Evolutionary conservation across 2,797 vertebrate species (phyloP).

Genomic region (Macrochelys suwanniensis): DNA sequence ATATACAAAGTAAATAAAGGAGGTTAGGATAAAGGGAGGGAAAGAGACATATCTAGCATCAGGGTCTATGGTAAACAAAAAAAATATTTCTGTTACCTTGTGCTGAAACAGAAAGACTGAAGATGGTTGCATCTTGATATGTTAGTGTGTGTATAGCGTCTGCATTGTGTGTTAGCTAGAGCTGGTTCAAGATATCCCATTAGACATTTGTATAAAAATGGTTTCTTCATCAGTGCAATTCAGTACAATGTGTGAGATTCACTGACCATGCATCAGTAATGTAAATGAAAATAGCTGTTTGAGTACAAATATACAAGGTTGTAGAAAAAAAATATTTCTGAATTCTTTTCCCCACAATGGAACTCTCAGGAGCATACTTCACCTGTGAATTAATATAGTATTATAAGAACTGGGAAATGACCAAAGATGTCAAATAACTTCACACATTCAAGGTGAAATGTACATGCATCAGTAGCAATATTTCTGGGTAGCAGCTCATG

Average conservation of each 20-base stretch:
- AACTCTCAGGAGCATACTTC: not conserved
- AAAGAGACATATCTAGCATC: not conserved
- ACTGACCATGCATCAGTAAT: not conserved
- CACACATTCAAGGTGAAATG: conserved; percentile 16
- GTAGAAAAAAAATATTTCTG: not conserved
- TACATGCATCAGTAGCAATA: not conserved
- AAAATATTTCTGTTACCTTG: conserved; percentile 33
- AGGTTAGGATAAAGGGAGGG: not conserved
- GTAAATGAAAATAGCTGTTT: not conserved
- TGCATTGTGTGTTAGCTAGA: conserved; percentile 4
- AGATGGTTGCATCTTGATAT: not conserved
- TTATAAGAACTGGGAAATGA: conserved; percentile 4
- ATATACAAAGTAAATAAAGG: not conserved
- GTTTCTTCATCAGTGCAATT: not conserved
- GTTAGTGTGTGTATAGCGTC: not conserved
- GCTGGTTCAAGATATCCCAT: conserved; percentile 34
- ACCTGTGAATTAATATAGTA: not conserved
- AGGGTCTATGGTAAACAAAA: not conserved
- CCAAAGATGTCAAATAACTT: conserved; percentile 19
- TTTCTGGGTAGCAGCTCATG: conserved; percentile 2
- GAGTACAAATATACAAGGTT: not conserved
- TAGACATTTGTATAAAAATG: not conserved
- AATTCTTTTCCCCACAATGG: not conserved
- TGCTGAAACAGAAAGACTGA: conserved; percentile 28
- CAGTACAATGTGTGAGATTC: not conserved